Evolutionary conservation across 2,797 vertebrate genomes (phyloP).

Genomic region (Propithecus deckenii): DNA sequence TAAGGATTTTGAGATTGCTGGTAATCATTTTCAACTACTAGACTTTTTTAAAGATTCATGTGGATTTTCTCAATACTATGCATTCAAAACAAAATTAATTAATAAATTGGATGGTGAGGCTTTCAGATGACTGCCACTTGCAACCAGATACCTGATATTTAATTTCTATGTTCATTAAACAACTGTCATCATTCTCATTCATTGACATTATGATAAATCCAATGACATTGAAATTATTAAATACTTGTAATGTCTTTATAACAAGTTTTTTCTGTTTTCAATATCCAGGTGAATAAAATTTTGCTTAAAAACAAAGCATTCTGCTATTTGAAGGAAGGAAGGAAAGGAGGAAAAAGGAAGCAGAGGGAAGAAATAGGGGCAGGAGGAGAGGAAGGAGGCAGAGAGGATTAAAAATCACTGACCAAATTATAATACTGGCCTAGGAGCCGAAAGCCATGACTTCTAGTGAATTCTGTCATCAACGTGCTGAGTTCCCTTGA

Average conservation of each 20-base stretch:
- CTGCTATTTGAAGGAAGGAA: neutral
- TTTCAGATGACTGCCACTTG: neutral
- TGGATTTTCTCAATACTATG: neutral
- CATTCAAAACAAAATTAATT: constrained; percentile 28
- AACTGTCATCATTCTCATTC: neutral
- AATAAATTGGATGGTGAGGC: neutral
- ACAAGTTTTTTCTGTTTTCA: neutral
- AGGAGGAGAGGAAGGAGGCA: neutral
- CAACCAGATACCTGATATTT: neutral
- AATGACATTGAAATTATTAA: neutral
- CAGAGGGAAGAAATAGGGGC: neutral
- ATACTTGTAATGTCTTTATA: neutral
- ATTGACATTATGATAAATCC: neutral
- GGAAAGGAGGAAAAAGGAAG: neutral
- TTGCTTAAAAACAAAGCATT: neutral
- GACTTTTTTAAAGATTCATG: neutral
- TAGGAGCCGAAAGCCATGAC: neutral
- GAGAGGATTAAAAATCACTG: neutral
- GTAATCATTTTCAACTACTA: neutral
- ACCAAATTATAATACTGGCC: neutral
- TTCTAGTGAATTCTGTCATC: neutral
- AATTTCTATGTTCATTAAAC: neutral
- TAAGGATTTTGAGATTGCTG: neutral
- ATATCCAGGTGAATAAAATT: neutral
- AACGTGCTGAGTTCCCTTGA: neutral